Evolutionary conservation across 2,888 invertebrate species (phyloP).

Genomic region (Hoplodrina blanda): DNA sequence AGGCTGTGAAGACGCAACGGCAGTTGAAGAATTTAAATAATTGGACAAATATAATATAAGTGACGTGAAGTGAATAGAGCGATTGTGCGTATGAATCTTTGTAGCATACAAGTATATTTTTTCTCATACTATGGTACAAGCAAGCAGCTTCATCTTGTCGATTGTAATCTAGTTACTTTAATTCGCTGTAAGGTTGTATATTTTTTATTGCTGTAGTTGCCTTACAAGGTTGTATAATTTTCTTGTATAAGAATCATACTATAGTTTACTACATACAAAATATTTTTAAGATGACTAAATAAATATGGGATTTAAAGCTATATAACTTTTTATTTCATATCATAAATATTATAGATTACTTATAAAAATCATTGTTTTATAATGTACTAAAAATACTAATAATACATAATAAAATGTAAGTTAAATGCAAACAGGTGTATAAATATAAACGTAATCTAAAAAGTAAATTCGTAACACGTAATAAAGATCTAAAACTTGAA

Average conservation of each 20-base stretch:
- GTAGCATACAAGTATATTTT: conserved; percentile 46
- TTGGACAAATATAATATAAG: conserved; percentile 65
- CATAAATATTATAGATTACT: neutral
- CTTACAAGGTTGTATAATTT: conserved; percentile 56
- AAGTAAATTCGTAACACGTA: conserved; percentile 26
- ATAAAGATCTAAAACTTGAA: conserved; percentile 24
- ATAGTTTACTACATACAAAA: conserved; percentile 48
- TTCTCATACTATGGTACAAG: conserved; percentile 47
- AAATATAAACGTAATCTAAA: conserved; percentile 7
- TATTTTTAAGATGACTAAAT: conserved; percentile 66
- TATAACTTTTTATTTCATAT: conserved; percentile 28
- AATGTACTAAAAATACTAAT: conserved; percentile 5
- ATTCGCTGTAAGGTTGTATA: conserved; percentile 60
- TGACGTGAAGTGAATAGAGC: conserved; percentile 60
- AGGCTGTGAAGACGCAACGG: conserved; percentile 42
- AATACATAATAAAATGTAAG: conserved; percentile 12
- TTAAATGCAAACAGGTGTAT: conserved; percentile 35
- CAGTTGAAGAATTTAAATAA: conserved; percentile 33
- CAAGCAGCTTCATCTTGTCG: conserved; percentile 62
- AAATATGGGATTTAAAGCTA: conserved; percentile 53
- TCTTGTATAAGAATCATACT: conserved; percentile 51
- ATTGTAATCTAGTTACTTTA: conserved; percentile 50
- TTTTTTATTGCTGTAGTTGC: conserved; percentile 55
- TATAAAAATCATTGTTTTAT: conserved; percentile 14
- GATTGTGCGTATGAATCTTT: conserved; percentile 60